These are phyloP conservation scores for Augiades crinisus DNA, from an alignment of 2,888 invertebrate genomes.

Conservation along the genomic window DNA sequence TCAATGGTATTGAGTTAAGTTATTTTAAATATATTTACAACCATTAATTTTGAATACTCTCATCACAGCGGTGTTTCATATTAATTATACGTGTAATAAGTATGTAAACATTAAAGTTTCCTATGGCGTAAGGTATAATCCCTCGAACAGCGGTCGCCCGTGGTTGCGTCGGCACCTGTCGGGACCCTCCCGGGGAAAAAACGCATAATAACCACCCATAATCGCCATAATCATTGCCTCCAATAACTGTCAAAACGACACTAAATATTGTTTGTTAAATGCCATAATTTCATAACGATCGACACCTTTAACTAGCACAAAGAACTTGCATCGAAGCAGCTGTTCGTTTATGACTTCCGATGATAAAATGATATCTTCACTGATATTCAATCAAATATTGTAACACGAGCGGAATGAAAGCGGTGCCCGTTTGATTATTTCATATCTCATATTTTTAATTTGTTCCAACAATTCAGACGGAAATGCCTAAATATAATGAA, in stretches of 20 bases:
- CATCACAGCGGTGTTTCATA: too few relatives aligned
- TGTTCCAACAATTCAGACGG: background rate
- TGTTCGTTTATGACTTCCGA: constrained; percentile 34
- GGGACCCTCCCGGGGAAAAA: constrained; percentile 48
- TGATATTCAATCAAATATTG: constrained; percentile 45
- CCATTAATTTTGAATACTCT: too few relatives aligned
- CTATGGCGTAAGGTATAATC: constrained; percentile 30
- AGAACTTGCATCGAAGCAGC: constrained; percentile 31
- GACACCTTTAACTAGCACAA: constrained; percentile 59
- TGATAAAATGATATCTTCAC: constrained; percentile 15
- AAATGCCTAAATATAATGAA: constrained; percentile 9
- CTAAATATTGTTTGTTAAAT: constrained; percentile 80
- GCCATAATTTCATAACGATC: constrained; percentile 72
- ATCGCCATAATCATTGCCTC: constrained; percentile 74
- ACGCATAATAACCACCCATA: constrained; percentile 58
- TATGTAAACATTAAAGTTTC: background rate
- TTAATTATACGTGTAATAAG: background rate
- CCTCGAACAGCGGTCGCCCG: constrained; percentile 2
- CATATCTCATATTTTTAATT: background rate
- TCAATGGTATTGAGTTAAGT: too few relatives aligned
- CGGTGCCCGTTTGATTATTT: constrained; percentile 30
- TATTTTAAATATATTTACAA: too few relatives aligned
- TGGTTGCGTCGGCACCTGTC: constrained; percentile 58
- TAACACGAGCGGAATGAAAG: constrained; percentile 32
- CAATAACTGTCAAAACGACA: constrained; percentile 78